Base-by-base conservation (phyloP, 1,140 invertebrate genomes). In the Hyles euphorbiae region DNA sequence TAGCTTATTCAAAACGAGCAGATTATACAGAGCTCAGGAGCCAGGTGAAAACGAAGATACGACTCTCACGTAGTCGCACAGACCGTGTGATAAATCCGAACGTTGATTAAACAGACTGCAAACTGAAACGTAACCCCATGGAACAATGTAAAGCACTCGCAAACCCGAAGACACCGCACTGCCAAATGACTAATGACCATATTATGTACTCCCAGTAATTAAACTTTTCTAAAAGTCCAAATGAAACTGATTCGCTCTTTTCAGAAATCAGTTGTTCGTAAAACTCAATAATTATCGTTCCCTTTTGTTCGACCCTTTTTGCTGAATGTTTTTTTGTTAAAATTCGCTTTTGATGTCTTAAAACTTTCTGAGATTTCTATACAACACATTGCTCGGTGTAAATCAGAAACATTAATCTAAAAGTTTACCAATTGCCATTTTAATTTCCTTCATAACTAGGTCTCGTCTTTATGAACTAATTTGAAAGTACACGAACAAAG, bases 221-320 rank as follows among this genome's bases (percentile, higher is more conserved):
- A 67, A 67, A 67, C 53, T 53, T 53, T 58, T 60, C 40, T 62
- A 55, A 63, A 68, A 65, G 67, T 69, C 49, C 56, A 69, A 67
- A 64, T 68, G 63, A 66, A 67, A 67, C 65, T 67, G 54, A 70
- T 67, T 68, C 57, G 43, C 59, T 60, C 67, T 63, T 67, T 63
- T 73, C 55, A 67, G 51, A 56, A 70, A 68, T 56, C 60, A 67
- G 58, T 62, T 73, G 58, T 53, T 58, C 58, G 67, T 60, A 61
- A 67, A 67, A 65, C 65, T 60, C 59, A 72, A 73, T 70, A 69
- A 72, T 69, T 65, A 67, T 65, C 52, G 45, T 62, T 44, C 32
- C 12, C 48, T 32, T 63, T 63, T 56, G 44, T 67, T 33, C 54
- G 46, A 58, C 46, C 48, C 53, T 52, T 59, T 66, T 55, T 56